A percentile compares a stretch with the other conserved stretches of the same genome.
phyloP scores from a whole-genome alignment of 2,797 vertebrate species.

The Syngnathus rostellatus region DNA sequence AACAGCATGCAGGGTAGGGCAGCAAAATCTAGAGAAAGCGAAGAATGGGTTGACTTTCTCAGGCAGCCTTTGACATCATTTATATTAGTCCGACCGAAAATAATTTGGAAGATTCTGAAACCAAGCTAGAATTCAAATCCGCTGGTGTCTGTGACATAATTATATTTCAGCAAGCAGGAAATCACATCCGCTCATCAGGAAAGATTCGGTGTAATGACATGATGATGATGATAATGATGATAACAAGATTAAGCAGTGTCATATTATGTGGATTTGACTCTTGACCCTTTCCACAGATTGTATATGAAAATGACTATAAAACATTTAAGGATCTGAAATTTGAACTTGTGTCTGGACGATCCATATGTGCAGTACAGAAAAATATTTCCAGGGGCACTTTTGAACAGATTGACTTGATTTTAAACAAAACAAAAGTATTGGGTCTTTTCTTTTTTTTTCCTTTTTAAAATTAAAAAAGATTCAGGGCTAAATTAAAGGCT shows the following conservation, averaged over 20 bases:
- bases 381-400: background rate
- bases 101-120: slow-evolving; percentile 14
- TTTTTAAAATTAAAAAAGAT: too few relatives aligned
- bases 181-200: slow-evolving; percentile 42
- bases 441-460: too few relatives aligned
- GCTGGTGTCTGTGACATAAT: slow-evolving; percentile 19
- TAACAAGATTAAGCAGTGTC: slow-evolving; percentile 22
- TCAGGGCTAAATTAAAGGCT: background rate
- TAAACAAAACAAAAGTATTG: background rate
- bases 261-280: background rate
- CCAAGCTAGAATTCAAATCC: slow-evolving; percentile 17
- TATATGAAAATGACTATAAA: background rate
- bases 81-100: slow-evolving; percentile 6
- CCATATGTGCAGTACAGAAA: background rate
- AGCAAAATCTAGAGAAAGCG: slow-evolving; percentile 1
- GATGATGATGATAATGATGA: slow-evolving; percentile 2
- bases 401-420: background rate
- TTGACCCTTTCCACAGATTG: background rate
- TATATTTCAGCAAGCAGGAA: slow-evolving; percentile 24
- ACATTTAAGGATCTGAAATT: background rate
- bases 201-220: slow-evolving; percentile 26
- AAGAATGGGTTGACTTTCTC: slow-evolving; percentile 15
- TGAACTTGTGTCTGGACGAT: background rate
- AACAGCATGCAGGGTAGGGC: slow-evolving; percentile 12
- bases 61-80: slow-evolving; percentile 1